These are phyloP conservation scores for Zaprionus tsacasi DNA, from an alignment of 1,140 invertebrate genomes.

Conservation along the genomic window DNA sequence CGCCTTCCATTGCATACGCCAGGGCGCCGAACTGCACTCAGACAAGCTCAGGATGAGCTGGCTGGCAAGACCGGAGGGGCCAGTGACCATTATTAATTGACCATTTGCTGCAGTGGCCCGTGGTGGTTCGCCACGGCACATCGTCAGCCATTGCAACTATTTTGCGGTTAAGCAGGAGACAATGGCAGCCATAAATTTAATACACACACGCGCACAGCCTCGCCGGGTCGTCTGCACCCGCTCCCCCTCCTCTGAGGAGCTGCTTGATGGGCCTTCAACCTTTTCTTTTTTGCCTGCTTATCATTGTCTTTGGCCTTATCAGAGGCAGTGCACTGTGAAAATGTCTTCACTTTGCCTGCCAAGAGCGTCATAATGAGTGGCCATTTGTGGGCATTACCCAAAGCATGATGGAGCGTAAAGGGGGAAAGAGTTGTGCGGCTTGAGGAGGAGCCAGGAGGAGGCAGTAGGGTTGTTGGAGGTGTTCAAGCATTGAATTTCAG, in stretches of 20 bases:
- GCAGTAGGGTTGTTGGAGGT: not conserved
- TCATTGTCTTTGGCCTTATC: constrained; percentile 56
- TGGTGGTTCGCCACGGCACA: not conserved
- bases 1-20: constrained; percentile 34
- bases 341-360: constrained; percentile 44
- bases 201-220: constrained; percentile 22
- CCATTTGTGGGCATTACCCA: constrained; percentile 32
- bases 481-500: constrained; percentile 25
- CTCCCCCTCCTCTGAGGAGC: not conserved
- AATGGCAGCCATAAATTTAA: constrained; percentile 69
- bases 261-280: constrained; percentile 31
- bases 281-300: constrained; percentile 42
- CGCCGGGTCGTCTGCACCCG: not conserved
- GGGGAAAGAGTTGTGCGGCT: not conserved
- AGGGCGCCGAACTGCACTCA: constrained; percentile 44
- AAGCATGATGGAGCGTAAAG: not conserved
- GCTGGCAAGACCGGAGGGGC: constrained; percentile 5
- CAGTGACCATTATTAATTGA: constrained; percentile 78
- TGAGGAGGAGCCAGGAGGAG: not conserved
- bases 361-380: constrained; percentile 30
- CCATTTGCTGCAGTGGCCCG: constrained; percentile 67
- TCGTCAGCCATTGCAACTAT: constrained; percentile 54
- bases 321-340: constrained; percentile 67
- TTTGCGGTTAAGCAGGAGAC: constrained; percentile 67
- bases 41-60: constrained; percentile 1